phyloP scores from a whole-genome alignment of 2,797 vertebrate species.

The Mus spretus region DNA sequence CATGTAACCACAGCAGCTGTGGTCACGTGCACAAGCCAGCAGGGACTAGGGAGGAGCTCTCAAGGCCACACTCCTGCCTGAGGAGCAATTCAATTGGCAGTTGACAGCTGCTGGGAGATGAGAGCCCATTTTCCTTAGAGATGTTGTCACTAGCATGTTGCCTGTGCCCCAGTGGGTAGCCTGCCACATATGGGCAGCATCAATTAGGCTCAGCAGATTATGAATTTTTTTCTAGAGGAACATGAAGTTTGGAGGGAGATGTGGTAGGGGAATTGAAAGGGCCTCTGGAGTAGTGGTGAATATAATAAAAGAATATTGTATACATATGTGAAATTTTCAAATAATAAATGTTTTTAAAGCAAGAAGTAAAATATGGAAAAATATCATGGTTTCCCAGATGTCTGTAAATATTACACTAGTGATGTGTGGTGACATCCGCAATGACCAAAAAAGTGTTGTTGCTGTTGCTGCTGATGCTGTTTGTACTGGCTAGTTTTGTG shows the following conservation, averaged over 20 bases:
- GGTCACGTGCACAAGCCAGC: background rate
- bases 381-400: background rate
- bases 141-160: background rate
- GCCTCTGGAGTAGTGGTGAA: background rate
- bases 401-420: background rate
- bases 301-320: background rate
- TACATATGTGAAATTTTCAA: background rate
- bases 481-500: no score
- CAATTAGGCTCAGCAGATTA: background rate
- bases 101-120: background rate
- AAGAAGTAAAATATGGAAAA: background rate
- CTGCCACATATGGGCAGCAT: background rate
- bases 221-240: background rate
- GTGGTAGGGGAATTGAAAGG: background rate
- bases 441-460: background rate
- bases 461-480: background rate
- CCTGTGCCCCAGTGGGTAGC: no score
- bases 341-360: background rate
- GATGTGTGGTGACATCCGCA: background rate
- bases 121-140: background rate
- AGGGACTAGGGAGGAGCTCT: background rate
- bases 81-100: background rate
- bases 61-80: no score
- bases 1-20: background rate
- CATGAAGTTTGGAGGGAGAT: background rate